Base-by-base conservation (phyloP, 2,888 invertebrate genomes). In the Galerucella pusilla region DNA sequence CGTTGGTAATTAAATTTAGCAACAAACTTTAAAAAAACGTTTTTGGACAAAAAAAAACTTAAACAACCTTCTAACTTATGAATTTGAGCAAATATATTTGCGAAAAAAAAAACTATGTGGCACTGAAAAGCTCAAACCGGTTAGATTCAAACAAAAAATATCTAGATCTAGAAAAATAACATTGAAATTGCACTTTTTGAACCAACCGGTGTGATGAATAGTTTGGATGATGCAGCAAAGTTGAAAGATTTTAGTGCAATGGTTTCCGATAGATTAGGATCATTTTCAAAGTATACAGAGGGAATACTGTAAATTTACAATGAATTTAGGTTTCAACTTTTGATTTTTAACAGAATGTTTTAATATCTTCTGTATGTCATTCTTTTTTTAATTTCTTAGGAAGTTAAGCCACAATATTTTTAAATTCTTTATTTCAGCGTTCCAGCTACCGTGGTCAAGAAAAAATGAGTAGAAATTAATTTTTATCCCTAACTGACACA, bases 81-180 rank as follows among this genome's bases (percentile, higher is more conserved):
- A 60, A 69, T 61, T 69, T 69, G 69, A 69, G 61, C 69, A 61
- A 70, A 70, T 49, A 52, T n/a, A 70, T 70, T 70, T 70, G 63
- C 42, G 49, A 54, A 63, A 49, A 60, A 69, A 69, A 61, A 70
- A 70, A 52, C 25, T 70, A 63, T 54, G 70, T 70, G 70, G 70
- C 70, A 70, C 70, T 63, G 63, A 70, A 35, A 35, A 42, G 16
- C 45, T 70, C 70, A 70, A 10, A 54, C 54, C 35, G 54, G 52
- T 63, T 35, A 52, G 49, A 54, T 63, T 42, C 64, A 45, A 70
- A 35, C n/a, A 63, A 63, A 61, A 61, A 59, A 57, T 57, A 45
- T 57, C 20, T 59, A 35, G 57, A 68, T 49, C 52, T 52, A 59
- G 28, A 64, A 70, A 63, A 63, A 68, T 9, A 60, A 28, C 12